phyloP scores from a whole-genome alignment of 2,797 vertebrate genomes.

The Rhinella marina region DNA sequence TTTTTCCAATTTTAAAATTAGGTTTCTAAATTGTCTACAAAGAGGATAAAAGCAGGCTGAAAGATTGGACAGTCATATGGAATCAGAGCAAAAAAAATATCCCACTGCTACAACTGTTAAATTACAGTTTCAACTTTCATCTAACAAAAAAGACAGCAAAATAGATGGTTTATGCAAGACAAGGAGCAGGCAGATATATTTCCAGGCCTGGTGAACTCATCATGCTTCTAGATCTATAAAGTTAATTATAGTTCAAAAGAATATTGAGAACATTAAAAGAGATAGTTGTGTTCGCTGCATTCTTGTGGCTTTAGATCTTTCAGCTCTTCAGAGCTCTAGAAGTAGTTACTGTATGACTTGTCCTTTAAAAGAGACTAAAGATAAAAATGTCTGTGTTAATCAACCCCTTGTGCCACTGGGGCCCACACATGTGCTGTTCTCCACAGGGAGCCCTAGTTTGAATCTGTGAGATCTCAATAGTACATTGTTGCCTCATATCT shows the following conservation, averaged over 20 bases:
- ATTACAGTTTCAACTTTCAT: conserved; percentile 33
- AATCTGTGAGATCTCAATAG: conserved; percentile 64
- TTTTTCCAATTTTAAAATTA: not conserved
- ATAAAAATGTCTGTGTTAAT: conserved; percentile 66
- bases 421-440: conserved; percentile 62
- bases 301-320: conserved; percentile 68
- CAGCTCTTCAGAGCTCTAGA: conserved; percentile 64
- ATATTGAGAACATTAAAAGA: conserved; percentile 63
- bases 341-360: conserved; percentile 68
- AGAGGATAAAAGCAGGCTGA: not conserved
- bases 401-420: conserved; percentile 59
- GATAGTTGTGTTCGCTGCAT: conserved; percentile 58
- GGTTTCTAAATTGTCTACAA: not conserved
- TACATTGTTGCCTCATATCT: conserved; percentile 63
- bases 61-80: not conserved
- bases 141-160: conserved; percentile 38
- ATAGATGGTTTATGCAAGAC: conserved; percentile 54
- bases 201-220: conserved; percentile 58
- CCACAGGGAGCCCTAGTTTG: conserved; percentile 59
- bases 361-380: conserved; percentile 63
- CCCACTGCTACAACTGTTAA: conserved; percentile 6
- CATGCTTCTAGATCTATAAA: conserved; percentile 57
- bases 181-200: conserved; percentile 53
- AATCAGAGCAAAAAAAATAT: conserved; percentile 26
- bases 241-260: conserved; percentile 67